Percentiles rank a stretch among this genome's conserved stretches.
Conservation (phyloP, 2,797 vertebrate genomes). For the Hipposideros larvatus region DNA sequence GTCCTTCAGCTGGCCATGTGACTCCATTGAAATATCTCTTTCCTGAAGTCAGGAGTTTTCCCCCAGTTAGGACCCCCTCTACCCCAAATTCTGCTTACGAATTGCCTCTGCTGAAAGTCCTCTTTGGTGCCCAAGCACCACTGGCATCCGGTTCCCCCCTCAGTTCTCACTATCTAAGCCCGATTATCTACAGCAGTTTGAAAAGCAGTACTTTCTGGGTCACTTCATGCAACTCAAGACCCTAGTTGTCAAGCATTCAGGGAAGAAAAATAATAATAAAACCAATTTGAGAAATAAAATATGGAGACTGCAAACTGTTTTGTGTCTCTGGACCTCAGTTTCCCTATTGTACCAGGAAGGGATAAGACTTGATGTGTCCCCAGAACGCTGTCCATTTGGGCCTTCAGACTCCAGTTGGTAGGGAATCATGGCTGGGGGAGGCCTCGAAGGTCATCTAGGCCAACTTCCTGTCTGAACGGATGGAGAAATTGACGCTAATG, state of each 20-base stretch:
- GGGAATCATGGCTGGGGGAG: background rate
- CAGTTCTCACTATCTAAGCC: background rate
- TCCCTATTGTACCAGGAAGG: background rate
- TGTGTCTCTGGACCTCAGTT: background rate
- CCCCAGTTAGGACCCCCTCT: too few relatives aligned
- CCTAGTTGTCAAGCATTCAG: background rate
- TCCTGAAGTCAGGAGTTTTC: background rate
- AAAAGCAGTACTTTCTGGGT: background rate
- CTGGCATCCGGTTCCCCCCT: accelerated
- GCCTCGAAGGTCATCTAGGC: background rate
- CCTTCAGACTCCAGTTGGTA: background rate
- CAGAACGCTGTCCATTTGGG: background rate
- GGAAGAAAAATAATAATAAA: background rate
- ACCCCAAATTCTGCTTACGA: background rate
- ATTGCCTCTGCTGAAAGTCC: background rate
- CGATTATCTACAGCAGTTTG: background rate
- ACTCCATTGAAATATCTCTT: background rate
- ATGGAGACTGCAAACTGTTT: background rate
- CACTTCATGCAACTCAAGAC: background rate
- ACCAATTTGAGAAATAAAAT: background rate
- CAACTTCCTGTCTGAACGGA: background rate
- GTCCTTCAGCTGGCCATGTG: accelerated
- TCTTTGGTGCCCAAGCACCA: background rate
- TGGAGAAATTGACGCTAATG: background rate
- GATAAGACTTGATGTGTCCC: background rate